Conservation (phyloP, 2,113 vertebrate species). For the Corythaixoides concolor region DNA sequence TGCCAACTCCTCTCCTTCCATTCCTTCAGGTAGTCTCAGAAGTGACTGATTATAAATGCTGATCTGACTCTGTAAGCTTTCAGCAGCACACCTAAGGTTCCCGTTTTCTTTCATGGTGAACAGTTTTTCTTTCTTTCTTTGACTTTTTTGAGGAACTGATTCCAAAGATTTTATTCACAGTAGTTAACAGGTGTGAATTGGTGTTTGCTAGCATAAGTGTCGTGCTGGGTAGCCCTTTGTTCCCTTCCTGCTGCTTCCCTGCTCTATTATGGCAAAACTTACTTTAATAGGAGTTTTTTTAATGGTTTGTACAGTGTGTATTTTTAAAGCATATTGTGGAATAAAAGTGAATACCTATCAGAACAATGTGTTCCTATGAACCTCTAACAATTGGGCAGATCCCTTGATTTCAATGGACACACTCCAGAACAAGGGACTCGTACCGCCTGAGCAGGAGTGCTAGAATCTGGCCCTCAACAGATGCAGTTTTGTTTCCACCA, state of each 20-base stretch:
- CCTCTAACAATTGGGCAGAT: conserved; percentile 57
- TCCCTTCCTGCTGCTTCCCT: conserved; percentile 62
- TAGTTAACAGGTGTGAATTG: conserved; percentile 69
- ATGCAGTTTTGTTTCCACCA: conserved; percentile 61
- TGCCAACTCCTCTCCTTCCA: conserved; percentile 48
- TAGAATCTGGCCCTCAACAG: conserved; percentile 63
- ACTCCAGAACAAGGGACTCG: conserved; percentile 55
- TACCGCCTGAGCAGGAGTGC: conserved; percentile 45
- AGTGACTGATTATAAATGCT: conserved; percentile 66
- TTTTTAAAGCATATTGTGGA: conserved; percentile 67
- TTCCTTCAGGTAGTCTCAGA: conserved; percentile 65
- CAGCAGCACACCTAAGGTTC: conserved; percentile 63
- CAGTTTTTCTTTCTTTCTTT: conserved; percentile 67
- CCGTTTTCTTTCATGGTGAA: conserved; percentile 58
- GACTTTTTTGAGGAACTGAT: conserved; percentile 62
- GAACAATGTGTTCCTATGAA: conserved; percentile 65
- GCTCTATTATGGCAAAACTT: conserved; percentile 66
- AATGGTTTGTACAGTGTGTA: conserved; percentile 61
- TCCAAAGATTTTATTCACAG: conserved; percentile 71
- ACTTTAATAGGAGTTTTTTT: conserved; percentile 60
- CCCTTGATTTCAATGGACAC: conserved; percentile 55
- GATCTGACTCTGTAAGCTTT: conserved; percentile 58
- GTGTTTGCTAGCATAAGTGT: conserved; percentile 66
- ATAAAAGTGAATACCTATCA: conserved; percentile 62
- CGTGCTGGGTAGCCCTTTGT: conserved; percentile 65